Evolutionary conservation across 1,140 invertebrate species (phyloP).

Genomic region (Drosophila seguyi): DNA sequence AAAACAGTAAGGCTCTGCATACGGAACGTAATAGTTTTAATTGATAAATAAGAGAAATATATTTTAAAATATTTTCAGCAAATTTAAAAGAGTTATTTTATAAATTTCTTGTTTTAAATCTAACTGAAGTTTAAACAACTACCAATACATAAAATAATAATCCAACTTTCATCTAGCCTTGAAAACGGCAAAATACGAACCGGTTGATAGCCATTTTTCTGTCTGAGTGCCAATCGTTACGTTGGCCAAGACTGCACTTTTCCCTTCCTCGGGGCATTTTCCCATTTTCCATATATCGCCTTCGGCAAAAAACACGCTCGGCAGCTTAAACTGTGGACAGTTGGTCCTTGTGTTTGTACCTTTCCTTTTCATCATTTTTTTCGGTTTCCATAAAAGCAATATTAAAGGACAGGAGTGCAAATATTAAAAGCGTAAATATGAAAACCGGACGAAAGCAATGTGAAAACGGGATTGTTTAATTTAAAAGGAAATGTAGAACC

Average conservation of each 20-base stretch:
- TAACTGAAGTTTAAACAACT: no score
- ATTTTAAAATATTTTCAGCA: no score
- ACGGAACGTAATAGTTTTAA: neutral
- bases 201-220: constrained; percentile 3
- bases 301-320: constrained; percentile 1
- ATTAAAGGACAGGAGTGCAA: constrained; percentile 40
- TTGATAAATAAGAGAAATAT: neutral
- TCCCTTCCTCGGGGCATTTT: neutral
- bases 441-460: neutral
- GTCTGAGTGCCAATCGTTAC: constrained; percentile 16
- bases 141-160: neutral
- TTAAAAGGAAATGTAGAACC: neutral
- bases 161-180: neutral
- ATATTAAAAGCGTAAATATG: constrained; percentile 39
- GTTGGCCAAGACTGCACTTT: neutral
- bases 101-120: no score
- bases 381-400: constrained; percentile 23
- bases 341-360: constrained; percentile 1
- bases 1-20: neutral
- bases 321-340: constrained; percentile 21
- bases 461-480: neutral
- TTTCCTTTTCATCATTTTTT: neutral
- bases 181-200: neutral
- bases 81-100: no score
- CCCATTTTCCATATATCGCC: constrained; percentile 6